Conservation (phyloP, 2,113 vertebrate species). For the Phocoena sinus region DNA sequence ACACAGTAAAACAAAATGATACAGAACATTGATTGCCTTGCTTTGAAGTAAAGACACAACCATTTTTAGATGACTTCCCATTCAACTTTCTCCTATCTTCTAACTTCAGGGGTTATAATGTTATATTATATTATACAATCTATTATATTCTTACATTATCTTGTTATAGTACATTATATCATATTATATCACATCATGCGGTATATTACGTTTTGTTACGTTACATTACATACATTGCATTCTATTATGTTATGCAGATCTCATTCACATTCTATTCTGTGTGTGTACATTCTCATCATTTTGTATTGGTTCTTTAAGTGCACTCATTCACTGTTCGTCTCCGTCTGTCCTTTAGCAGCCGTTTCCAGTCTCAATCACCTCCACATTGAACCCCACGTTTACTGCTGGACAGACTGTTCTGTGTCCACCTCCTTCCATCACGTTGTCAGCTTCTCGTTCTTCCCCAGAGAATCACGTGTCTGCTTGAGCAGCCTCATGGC, state of each 20-base stretch:
- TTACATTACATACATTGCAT: too few species aligned
- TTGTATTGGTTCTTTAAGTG: neutral
- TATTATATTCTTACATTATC: neutral
- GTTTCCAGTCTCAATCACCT: too few species aligned
- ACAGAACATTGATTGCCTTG: neutral
- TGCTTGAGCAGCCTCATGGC: rapidly evolving
- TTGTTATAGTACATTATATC: neutral
- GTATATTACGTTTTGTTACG: rapidly evolving
- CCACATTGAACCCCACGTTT: neutral
- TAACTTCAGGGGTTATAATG: neutral
- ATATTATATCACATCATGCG: too few species aligned
- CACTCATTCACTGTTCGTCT: neutral
- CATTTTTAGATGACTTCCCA: neutral
- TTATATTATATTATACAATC: neutral
- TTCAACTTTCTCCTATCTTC: neutral
- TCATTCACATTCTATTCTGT: rapidly evolving
- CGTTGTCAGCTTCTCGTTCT: rapidly evolving
- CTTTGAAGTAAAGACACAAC: neutral
- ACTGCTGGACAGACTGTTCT: rapidly evolving
- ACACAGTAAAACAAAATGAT: neutral
- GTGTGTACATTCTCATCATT: rapidly evolving
- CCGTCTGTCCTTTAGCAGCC: rapidly evolving
- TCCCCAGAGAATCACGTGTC: rapidly evolving
- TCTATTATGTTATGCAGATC: too few species aligned
- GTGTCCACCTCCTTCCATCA: neutral